A percentile compares a stretch with the other conserved stretches of the same genome.
phyloP scores from a whole-genome alignment of 2,888 invertebrate species.

The Drosophila nr. perissopoda region DNA sequence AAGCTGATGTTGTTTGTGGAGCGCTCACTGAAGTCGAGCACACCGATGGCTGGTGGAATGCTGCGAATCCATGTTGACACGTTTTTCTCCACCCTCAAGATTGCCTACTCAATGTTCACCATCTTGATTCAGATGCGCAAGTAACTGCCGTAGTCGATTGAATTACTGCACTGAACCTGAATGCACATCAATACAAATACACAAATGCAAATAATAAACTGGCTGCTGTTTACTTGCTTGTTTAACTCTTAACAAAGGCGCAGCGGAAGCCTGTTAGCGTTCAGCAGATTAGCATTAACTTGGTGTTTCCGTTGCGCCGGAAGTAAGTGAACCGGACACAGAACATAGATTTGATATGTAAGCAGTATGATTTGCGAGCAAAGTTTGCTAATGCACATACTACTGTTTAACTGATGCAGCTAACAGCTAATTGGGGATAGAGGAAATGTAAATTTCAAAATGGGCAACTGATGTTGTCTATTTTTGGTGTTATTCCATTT shows the following conservation, averaged over 20 bases:
- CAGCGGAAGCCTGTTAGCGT: conserved; percentile 37
- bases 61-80: conserved; percentile 69
- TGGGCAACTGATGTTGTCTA: conserved; percentile 7
- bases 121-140: conserved; percentile 61
- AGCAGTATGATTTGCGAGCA: conserved; percentile 1
- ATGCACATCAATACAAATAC: background rate
- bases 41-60: conserved; percentile 71
- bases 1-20: conserved; percentile 72
- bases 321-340: conserved; percentile 4
- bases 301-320: conserved; percentile 38
- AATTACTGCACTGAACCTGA: background rate
- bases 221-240: background rate
- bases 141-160: conserved; percentile 17
- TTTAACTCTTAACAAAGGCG: conserved; percentile 25
- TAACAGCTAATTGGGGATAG: conserved; percentile 29
- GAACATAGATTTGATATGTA: conserved; percentile 23
- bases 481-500: conserved; percentile 1
- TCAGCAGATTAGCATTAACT: conserved; percentile 17
- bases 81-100: conserved; percentile 61
- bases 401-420: background rate
- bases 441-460: conserved; percentile 43
- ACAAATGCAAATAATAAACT: conserved; percentile 1
- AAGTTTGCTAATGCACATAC: background rate
- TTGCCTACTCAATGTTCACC: conserved; percentile 74
- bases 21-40: conserved; percentile 55